Evolutionary conservation across 2,888 invertebrate species (phyloP).

Genomic region (Hanleya hanleyi): DNA sequence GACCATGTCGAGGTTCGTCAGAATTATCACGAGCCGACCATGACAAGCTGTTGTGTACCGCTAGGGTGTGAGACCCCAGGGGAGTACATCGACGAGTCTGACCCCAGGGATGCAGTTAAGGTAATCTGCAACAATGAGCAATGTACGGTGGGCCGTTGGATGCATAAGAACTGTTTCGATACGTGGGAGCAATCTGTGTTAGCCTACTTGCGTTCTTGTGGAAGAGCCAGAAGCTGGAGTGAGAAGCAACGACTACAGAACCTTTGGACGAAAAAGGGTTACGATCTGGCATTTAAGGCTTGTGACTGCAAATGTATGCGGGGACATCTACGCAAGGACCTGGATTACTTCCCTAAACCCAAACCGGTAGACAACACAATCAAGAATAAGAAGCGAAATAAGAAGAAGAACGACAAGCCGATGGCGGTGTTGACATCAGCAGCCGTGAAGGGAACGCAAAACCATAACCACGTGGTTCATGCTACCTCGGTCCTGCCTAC

Average conservation of each 20-base stretch:
- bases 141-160: constrained; percentile 90
- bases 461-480: constrained; percentile 44
- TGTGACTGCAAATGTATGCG: constrained; percentile 95
- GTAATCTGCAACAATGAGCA: constrained; percentile 96
- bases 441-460: constrained; percentile 50
- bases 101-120: constrained; percentile 79
- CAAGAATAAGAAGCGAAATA: constrained; percentile 79
- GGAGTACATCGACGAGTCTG: constrained; percentile 54
- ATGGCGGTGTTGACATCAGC: constrained; percentile 78
- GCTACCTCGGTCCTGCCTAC: constrained; percentile 76
- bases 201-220: constrained; percentile 91
- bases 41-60: constrained; percentile 60
- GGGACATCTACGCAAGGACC: constrained; percentile 94
- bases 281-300: constrained; percentile 95
- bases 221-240: constrained; percentile 94
- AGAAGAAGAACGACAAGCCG: constrained; percentile 80
- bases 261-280: constrained; percentile 98
- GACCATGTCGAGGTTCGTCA: constrained; percentile 6
- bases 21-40: constrained; percentile 30
- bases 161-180: constrained; percentile 97
- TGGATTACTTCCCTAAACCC: constrained; percentile 89
- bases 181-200: constrained; percentile 93
- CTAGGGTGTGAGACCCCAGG: constrained; percentile 48
- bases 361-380: constrained; percentile 47
- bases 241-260: constrained; percentile 95